Conservation (phyloP, 2,888 invertebrate genomes). For the Theristus sp. region DNA sequence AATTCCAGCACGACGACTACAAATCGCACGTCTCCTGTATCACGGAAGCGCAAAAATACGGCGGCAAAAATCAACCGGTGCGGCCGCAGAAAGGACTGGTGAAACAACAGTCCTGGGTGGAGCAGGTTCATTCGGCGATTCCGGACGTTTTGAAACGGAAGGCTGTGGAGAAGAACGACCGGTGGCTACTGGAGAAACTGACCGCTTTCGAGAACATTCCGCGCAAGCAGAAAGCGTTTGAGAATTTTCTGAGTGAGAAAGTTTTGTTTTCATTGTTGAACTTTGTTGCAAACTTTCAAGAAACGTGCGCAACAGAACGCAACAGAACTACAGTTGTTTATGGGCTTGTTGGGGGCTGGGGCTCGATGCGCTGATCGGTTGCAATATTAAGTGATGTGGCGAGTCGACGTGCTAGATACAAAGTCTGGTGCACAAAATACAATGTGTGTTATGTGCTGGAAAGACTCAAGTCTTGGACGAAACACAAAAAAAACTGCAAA, state of each 20-base stretch:
- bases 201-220: background rate
- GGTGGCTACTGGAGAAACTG: background rate
- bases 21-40: slow-evolving; percentile 62
- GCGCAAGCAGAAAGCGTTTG: background rate
- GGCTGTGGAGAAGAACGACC: background rate
- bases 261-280: too few species aligned
- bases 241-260: background rate
- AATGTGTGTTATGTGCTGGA: too few species aligned
- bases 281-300: too few species aligned
- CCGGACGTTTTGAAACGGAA: background rate
- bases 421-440: too few species aligned
- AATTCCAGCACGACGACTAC: slow-evolving; percentile 57
- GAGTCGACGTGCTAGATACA: too few species aligned
- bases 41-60: slow-evolving; percentile 66
- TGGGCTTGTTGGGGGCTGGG: too few species aligned
- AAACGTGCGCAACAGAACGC: too few species aligned
- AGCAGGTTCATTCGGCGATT: slow-evolving; percentile 12
- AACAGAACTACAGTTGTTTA: too few species aligned
- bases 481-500: too few species aligned
- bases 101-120: slow-evolving; percentile 36
- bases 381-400: too few species aligned
- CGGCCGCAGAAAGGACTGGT: slow-evolving; percentile 35
- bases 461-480: too few species aligned
- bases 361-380: too few species aligned
- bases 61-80: slow-evolving; percentile 36